Evolutionary conservation across 2,797 vertebrate species (phyloP), one percentile per base, ranked within the genome.

Genomic region (Chanos chanos): DNA sequence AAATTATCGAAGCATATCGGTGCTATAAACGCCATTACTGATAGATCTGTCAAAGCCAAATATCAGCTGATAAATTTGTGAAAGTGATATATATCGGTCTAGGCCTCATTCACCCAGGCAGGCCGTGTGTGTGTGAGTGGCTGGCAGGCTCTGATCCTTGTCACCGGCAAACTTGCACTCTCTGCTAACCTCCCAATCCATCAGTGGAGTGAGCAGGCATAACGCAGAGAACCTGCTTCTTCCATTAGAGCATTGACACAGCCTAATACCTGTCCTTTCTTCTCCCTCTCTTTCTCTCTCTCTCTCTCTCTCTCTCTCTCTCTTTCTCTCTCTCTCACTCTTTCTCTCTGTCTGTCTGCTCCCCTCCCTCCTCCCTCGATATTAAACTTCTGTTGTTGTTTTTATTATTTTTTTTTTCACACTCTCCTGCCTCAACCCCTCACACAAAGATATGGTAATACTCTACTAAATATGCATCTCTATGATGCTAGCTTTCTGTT

Each of bases 171-270:
- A 76, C 76, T 75, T 63, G 60, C 44, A 62, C 66, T 30, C 62
- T 77, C 70, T 70, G 64, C 74, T 74, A 79, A 80, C 77, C 72
- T 81, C 68, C 61, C 47, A 63, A 83, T 85, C 83, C 74, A 74
- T 85, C 81, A 84, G 72, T 19, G 50, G 64, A 70, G 58, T 77
- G 80, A 79, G 75, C 66, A 74, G 68, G 68, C 52, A 39, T 79
- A 84, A 84, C 78, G 84, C 72, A 61, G 66, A 75, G 77, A 84
- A 82, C 76, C 73, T 75, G 76, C 64, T 82, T 72, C 74, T 71
- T 85, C 80, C 76, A 79, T 87, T 83, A 85, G 72, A 79, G 77
- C 61, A 49, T 55, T 64, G 72, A 74, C 72, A 72, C 71, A 72
- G 69, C 60, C 62, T 76, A 73, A 81, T 72, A 70, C 54, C 60